Evolutionary conservation across 1,140 invertebrate genomes (phyloP), one percentile per base, ranked within the genome.

Genomic region (Drosophila gunungcola): DNA sequence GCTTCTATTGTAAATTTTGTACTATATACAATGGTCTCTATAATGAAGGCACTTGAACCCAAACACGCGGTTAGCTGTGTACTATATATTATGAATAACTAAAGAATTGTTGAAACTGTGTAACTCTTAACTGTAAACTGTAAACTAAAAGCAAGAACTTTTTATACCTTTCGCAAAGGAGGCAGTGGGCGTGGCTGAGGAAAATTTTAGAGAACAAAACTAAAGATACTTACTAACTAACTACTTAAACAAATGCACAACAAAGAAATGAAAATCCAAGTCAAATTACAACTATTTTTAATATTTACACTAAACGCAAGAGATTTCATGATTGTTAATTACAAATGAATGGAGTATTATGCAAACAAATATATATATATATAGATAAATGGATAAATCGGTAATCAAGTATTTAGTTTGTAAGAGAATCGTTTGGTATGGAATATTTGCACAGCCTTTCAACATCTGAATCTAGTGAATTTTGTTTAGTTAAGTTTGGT

Each of bases 1-100:
- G 64, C 79, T 88, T 88, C 84, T 73, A 84, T 68, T 89, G 84
- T 89, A 89, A 89, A 89, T 89, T 89, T 89, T 89, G 84, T 89
- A 89, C 84, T 89, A 88, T 89, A 89, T 89, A 88, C 79, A 88
- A 88, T 41, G 67, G 29, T 67, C 76, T 68, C 76, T 80, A 60
- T 80, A 64, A 56, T 70, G 54, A 80, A 32, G 73, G 12, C 69
- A 56, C 64, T 49, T 29, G 25, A 57, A 42, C 64, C 13, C 4
- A 51, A 45, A 64, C 38, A 65, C 42, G 48, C 53, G 11, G 42
- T 13, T 25, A 56, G 51, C 46, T 52, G 39, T 34, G 68, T 46
- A 21, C 16, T 21, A 21, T 21, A 54, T 62, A 57, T 49, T 58
- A 72, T 60, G 53, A 46, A 69, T 70, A 68, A 53, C 63, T 21